Evolutionary conservation across 37 sponge, comb jelly and placozoan species (phyloP).

Genomic region (Aphrocallistes beatrix): DNA sequence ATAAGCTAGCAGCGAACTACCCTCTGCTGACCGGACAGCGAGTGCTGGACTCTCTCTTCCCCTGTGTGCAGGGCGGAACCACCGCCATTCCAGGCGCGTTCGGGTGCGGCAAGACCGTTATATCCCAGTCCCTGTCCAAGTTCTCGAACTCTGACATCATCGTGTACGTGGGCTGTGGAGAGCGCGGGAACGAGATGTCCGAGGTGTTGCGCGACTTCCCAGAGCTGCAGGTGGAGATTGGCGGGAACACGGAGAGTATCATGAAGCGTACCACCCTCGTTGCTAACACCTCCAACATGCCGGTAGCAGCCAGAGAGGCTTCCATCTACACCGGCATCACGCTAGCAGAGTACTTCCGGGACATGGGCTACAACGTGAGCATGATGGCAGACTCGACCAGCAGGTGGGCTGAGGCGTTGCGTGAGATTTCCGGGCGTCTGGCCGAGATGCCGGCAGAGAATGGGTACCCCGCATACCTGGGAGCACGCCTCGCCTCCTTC

Average conservation of each 20-base stretch:
- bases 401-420: conserved; percentile 92
- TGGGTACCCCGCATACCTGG: conserved; percentile 98
- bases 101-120: conserved; percentile 99
- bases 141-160: conserved; percentile 98
- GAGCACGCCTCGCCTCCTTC: conserved; percentile 95
- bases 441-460: conserved; percentile 99
- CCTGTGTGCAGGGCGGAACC: conserved; percentile 98
- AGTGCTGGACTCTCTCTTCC: conserved; percentile 96
- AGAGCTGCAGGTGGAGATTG: conserved; percentile 83
- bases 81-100: conserved; percentile 99
- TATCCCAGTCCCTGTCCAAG: conserved; percentile 94
- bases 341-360: conserved; percentile 95
- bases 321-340: conserved; percentile 99
- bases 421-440: conserved; percentile 96
- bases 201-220: conserved; percentile 97
- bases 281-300: conserved; percentile 99
- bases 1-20: conserved; percentile 90
- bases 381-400: conserved; percentile 99
- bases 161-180: conserved; percentile 98
- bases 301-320: conserved; percentile 96
- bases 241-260: conserved; percentile 78
- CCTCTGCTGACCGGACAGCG: conserved; percentile 96
- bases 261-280: conserved; percentile 98
- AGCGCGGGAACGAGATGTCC: conserved; percentile 98
- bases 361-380: conserved; percentile 97